phyloP scores from a whole-genome alignment of 2,888 invertebrate genomes.

The Muschampia plurimacula region DNA sequence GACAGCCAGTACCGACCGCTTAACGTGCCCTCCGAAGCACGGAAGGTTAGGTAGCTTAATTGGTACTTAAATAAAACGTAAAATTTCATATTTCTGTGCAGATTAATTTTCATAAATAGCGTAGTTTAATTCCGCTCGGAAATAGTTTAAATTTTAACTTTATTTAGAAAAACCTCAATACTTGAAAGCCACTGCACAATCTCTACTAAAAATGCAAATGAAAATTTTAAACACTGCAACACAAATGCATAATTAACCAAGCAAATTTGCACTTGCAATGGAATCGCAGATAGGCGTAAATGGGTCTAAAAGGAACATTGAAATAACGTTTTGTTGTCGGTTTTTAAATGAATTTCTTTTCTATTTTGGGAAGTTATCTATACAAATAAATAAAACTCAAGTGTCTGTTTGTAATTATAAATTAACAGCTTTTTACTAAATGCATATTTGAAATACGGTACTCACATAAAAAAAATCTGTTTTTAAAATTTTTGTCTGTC shows the following conservation, averaged over 20 bases:
- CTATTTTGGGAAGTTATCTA: too few relatives aligned
- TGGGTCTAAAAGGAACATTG: background rate
- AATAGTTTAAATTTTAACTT: background rate
- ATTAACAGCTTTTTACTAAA: too few relatives aligned
- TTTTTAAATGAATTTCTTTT: background rate
- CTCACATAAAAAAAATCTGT: too few relatives aligned
- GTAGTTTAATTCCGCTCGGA: background rate
- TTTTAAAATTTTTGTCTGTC: too few relatives aligned
- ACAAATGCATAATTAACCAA: slow-evolving; percentile 25
- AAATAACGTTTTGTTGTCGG: background rate
- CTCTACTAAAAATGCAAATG: slow-evolving; percentile 30
- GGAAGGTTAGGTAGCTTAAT: too few relatives aligned
- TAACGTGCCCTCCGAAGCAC: too few relatives aligned
- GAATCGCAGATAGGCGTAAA: slow-evolving; percentile 5
- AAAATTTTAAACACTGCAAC: slow-evolving; percentile 19
- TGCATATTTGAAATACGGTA: too few relatives aligned
- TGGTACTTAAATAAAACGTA: too few relatives aligned
- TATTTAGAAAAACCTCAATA: background rate
- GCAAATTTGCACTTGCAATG: slow-evolving; percentile 8
- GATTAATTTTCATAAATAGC: background rate
- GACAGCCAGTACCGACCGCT: too few relatives aligned
- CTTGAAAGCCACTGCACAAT: slow-evolving; percentile 13
- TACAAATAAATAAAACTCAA: too few relatives aligned
- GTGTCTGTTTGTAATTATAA: too few relatives aligned
- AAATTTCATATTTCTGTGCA: background rate